phyloP scores from a whole-genome alignment of 2,113 vertebrate genomes.

The Urocolius indicus region DNA sequence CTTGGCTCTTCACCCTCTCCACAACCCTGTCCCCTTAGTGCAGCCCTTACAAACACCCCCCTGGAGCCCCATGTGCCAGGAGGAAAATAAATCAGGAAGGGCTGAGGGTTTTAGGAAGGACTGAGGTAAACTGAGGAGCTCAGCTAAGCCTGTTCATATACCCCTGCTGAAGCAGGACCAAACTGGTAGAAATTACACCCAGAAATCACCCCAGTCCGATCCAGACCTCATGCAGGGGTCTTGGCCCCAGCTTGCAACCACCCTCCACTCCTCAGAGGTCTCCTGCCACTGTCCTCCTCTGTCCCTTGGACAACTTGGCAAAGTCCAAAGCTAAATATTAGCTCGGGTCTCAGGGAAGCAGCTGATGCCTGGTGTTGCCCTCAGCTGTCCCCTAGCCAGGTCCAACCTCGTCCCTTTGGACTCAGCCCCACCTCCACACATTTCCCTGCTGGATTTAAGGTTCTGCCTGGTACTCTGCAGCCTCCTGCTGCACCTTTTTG shows the following conservation, averaged over 20 bases:
- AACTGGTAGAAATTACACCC: neutral
- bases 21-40: rapidly evolving
- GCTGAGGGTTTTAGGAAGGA: neutral
- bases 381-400: rapidly evolving
- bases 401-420: neutral
- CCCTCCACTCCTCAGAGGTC: rapidly evolving
- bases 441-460: neutral
- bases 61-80: rapidly evolving
- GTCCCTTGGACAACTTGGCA: constrained; percentile 26
- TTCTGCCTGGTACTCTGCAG: rapidly evolving
- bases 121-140: neutral
- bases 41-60: neutral
- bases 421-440: neutral
- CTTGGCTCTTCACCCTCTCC: neutral
- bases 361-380: rapidly evolving
- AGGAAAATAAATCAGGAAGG: neutral
- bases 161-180: neutral
- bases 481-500: neutral
- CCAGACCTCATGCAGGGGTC: rapidly evolving
- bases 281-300: neutral
- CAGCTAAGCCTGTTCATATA: neutral
- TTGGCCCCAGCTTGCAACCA: neutral
- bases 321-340: constrained; percentile 60
- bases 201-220: neutral
- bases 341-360: neutral